Percentiles rank a stretch among this genome's conserved stretches.
These are phyloP conservation scores for Macrobrachium nipponense DNA, from an alignment of 1,140 invertebrate species.

Conservation along the genomic window DNA sequence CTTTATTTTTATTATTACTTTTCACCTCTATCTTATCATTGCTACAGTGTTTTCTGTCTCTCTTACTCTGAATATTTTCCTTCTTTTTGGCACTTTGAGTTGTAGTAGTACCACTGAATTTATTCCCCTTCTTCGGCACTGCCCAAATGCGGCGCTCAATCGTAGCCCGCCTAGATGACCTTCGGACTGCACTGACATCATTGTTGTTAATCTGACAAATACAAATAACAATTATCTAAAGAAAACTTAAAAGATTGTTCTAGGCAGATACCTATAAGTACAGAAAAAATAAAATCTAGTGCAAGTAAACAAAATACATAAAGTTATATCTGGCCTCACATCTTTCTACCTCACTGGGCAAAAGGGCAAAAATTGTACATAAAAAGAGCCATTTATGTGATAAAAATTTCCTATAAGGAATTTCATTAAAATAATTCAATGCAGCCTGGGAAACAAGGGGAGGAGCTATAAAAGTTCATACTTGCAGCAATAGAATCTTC, in stretches of 20 bases:
- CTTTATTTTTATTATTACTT: constrained; percentile 28
- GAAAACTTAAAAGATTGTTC: background rate
- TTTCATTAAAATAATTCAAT: too few relatives aligned
- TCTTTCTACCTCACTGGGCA: background rate
- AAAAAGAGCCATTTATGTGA: too few relatives aligned
- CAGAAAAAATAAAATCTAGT: background rate
- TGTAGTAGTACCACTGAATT: background rate
- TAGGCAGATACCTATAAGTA: background rate
- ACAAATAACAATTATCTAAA: background rate
- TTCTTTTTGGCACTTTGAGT: constrained; percentile 30
- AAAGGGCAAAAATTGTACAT: too few relatives aligned
- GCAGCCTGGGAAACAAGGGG: too few relatives aligned
- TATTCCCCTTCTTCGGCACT: constrained; percentile 32
- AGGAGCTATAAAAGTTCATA: too few relatives aligned
- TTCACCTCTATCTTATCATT: constrained; percentile 19
- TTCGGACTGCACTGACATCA: constrained; percentile 32
- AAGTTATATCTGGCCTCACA: background rate
- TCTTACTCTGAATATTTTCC: background rate
- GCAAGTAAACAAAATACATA: background rate
- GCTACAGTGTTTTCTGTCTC: constrained; percentile 19
- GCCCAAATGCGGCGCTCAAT: constrained; percentile 49
- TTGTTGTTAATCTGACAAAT: constrained; percentile 16
- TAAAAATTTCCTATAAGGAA: background rate
- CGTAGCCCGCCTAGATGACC: constrained; percentile 49
- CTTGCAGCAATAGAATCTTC: too few relatives aligned